These are phyloP conservation scores for Chironomus tentans DNA, from an alignment of 2,888 invertebrate species.

Conservation along the genomic window DNA sequence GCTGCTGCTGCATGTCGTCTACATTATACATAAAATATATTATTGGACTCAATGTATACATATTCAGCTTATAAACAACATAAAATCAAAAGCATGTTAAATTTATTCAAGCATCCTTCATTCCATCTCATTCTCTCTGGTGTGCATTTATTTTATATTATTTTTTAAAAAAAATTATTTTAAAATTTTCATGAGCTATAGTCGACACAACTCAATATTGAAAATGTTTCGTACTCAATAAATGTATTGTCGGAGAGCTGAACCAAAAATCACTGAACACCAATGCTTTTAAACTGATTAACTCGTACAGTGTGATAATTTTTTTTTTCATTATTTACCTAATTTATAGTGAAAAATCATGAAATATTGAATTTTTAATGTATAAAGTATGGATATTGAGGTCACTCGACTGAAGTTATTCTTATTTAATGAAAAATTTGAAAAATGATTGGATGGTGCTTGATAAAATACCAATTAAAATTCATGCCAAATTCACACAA, in stretches of 20 bases:
- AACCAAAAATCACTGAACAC: neutral
- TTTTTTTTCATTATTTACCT: neutral
- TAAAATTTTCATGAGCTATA: neutral
- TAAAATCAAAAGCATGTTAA: neutral
- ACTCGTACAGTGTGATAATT: neutral
- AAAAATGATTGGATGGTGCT: too few species aligned
- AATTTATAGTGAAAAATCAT: neutral
- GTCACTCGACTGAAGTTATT: too few species aligned
- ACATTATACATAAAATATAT: neutral
- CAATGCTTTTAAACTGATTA: conserved; percentile 8
- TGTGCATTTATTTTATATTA: too few species aligned
- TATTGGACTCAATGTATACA: neutral
- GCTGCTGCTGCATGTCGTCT: neutral
- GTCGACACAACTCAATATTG: neutral
- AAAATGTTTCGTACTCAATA: too few species aligned
- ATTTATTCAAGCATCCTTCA: neutral
- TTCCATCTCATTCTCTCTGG: too few species aligned
- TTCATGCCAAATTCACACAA: too few species aligned
- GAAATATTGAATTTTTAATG: neutral
- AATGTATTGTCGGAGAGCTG: too few species aligned
- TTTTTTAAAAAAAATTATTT: neutral
- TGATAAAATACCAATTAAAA: too few species aligned
- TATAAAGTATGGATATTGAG: too few species aligned
- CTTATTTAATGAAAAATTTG: too few species aligned
- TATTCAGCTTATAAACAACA: conserved; percentile 1